Conservation (phyloP, 1,140 invertebrate genomes). For the Drosophila prosaltans region DNA sequence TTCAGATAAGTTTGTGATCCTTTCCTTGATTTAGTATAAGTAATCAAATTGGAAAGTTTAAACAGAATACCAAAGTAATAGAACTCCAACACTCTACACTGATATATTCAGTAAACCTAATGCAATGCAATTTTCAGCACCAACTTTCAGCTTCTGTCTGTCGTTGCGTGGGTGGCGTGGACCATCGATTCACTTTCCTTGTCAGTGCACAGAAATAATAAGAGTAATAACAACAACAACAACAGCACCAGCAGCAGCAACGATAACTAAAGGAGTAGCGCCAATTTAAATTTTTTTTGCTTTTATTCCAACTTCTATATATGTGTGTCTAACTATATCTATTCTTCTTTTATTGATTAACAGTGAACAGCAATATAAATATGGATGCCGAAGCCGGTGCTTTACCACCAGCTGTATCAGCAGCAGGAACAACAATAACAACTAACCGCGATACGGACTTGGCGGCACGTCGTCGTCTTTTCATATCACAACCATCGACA, state of each 20-base stretch:
- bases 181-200: constrained; percentile 72
- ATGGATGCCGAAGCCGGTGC: constrained; percentile 81
- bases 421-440: constrained; percentile 50
- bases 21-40: too few relatives aligned
- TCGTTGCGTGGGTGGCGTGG: constrained; percentile 46
- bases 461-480: constrained; percentile 80
- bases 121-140: constrained; percentile 33
- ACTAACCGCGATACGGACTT: constrained; percentile 71
- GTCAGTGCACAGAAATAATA: constrained; percentile 54
- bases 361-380: constrained; percentile 35
- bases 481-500: constrained; percentile 88
- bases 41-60: too few relatives aligned
- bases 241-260: constrained; percentile 1
- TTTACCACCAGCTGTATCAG: constrained; percentile 69
- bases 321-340: constrained; percentile 51
- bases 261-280: constrained; percentile 31
- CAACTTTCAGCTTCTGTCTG: constrained; percentile 23
- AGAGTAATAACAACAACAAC: constrained; percentile 8
- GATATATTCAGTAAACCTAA: background rate
- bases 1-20: too few relatives aligned
- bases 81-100: background rate
- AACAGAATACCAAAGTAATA: background rate
- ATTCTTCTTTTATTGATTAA: constrained; percentile 35
- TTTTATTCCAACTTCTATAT: constrained; percentile 43
- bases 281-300: constrained; percentile 53